phyloP scores from a whole-genome alignment of 2,888 invertebrate genomes.

The Hydrotaea diabolus region DNA sequence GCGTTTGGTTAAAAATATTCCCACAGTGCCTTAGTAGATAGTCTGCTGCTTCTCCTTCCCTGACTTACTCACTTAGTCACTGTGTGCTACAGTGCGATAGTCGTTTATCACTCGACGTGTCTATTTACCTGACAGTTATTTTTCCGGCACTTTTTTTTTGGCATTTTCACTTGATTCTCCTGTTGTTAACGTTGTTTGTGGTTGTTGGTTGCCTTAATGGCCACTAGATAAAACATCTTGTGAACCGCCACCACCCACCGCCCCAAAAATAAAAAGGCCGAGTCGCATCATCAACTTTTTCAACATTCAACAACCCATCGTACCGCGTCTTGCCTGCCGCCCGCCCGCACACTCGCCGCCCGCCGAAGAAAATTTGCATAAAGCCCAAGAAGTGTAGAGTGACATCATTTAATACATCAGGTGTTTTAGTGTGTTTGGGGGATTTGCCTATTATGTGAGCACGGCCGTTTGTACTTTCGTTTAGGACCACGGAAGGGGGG shows the following conservation, averaged over 20 bases:
- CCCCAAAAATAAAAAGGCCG: no score
- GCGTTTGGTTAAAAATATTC: constrained; percentile 2
- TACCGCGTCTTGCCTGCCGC: constrained; percentile 35
- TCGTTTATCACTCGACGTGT: constrained; percentile 51
- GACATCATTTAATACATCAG: constrained; percentile 44
- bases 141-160: constrained; percentile 14
- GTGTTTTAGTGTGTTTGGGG: constrained; percentile 36
- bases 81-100: background rate
- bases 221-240: constrained; percentile 48
- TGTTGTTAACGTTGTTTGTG: constrained; percentile 1
- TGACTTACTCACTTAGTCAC: background rate
- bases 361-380: constrained; percentile 37
- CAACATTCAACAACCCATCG: constrained; percentile 32
- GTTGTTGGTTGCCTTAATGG: constrained; percentile 37
- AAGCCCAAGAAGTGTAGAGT: constrained; percentile 32
- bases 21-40: background rate
- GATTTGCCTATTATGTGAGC: constrained; percentile 6
- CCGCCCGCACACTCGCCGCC: constrained; percentile 5
- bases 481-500: background rate
- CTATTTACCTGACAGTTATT: constrained; percentile 43
- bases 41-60: background rate
- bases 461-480: background rate
- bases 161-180: constrained; percentile 23
- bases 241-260: background rate
- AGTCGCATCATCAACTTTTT: constrained; percentile 29